Evolutionary conservation across 1,140 invertebrate genomes (phyloP), one percentile per base, ranked within the genome.

Genomic region (Hylyphantes graminicola): DNA sequence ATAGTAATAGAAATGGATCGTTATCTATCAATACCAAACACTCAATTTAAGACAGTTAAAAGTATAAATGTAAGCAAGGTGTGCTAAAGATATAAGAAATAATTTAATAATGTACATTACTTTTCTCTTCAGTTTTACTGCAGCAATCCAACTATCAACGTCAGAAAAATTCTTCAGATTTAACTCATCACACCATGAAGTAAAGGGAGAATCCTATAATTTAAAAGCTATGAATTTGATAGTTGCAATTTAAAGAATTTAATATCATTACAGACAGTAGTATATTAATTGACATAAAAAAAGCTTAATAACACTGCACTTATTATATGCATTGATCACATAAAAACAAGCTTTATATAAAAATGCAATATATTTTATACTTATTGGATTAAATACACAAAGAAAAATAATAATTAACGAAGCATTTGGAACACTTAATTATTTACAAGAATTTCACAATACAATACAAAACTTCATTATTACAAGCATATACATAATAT

Each of bases 141-240:
- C 72, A 73, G 50, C 72, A 21, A 85, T 61, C 85, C 85, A 85
- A 51, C 61, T 12, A 54, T 85, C 85, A 17, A 65, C 57, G 75
- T 85, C 85, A 59, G 70, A 61, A 70, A 85, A 85, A 17, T 68
- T 85, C 8, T 55, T 68, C 0, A 81, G 21, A 81, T 63, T 72
- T 48, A 85, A 64, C 35, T 80, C 76, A 19, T 75, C 85, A 85
- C 68, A 67, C 70, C 77, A 78, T 19, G 59, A 54, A 15, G 64
- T 61, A 53, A 75, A 57, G 8, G 77, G 61, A 15, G 82, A 81
- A 13, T 86, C 86, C 75, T 86, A 61, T n/a, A 59, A 48, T 72
- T 15, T 19, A 70, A 15, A 53, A 19, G 48, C 17, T 50, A 51
- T 13, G 7, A 7, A 48, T 70, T 70, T 70, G 19, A 21, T 59